A percentile compares a stretch with the other conserved stretches of the same genome.
Evolutionary conservation across 2,113 vertebrate species (phyloP).

Genomic region (Psittacula cyanocephala): DNA sequence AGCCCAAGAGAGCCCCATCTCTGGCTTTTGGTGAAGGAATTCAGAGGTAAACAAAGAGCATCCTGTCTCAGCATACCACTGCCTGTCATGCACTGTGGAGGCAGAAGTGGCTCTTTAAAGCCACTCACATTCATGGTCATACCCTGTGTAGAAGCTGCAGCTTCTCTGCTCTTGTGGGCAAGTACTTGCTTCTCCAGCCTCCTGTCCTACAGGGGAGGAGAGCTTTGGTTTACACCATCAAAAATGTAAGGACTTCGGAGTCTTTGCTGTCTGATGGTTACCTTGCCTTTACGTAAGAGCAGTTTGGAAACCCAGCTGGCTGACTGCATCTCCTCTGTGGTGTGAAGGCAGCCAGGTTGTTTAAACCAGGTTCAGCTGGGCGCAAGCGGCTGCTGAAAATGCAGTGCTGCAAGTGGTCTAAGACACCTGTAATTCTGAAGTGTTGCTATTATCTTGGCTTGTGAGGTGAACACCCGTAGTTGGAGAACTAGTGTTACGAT

Average conservation of each 20-base stretch:
- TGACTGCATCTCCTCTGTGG: fast-evolving
- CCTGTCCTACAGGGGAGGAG: background rate
- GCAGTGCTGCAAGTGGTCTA: fast-evolving
- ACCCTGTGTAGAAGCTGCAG: background rate
- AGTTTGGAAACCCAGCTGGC: background rate
- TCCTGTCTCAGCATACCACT: fast-evolving
- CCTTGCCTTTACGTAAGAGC: background rate
- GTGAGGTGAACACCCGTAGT: fast-evolving
- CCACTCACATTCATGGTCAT: background rate
- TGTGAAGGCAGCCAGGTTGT: background rate
- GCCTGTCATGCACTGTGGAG: fast-evolving
- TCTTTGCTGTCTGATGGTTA: background rate
- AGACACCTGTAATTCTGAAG: background rate
- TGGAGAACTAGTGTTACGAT: background rate
- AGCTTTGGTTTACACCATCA: background rate
- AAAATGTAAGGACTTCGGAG: background rate
- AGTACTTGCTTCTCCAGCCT: background rate
- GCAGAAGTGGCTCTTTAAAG: background rate
- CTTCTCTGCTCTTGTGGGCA: fast-evolving
- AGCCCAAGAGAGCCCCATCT: background rate
- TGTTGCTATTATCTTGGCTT: background rate
- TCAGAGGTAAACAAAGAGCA: background rate
- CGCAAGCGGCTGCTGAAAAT: background rate
- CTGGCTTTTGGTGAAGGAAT: background rate
- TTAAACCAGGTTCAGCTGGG: background rate